phyloP scores from a whole-genome alignment of 2,113 vertebrate genomes.

The Cyphomyrus plagiostoma region DNA sequence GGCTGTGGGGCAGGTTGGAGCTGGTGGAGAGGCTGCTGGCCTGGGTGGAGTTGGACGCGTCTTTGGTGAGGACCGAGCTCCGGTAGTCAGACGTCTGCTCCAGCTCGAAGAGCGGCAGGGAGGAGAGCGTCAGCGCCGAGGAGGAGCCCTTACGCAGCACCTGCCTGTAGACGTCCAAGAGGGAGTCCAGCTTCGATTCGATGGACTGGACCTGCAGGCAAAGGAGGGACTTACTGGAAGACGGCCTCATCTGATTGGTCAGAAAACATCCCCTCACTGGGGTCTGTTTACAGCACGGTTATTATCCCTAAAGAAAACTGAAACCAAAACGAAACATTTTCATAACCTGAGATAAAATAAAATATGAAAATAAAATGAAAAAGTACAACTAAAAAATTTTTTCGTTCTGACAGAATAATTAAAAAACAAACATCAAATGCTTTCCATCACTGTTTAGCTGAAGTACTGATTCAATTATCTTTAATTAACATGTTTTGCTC shows the following conservation, averaged over 20 bases:
- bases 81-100: conserved; percentile 90
- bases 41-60: conserved; percentile 73
- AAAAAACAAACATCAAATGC: background rate
- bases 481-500: background rate
- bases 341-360: background rate
- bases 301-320: background rate
- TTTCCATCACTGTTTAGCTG: background rate
- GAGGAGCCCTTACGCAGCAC: conserved; percentile 83
- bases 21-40: conserved; percentile 73
- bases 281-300: background rate
- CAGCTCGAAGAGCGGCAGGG: conserved; percentile 83
- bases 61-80: conserved; percentile 76
- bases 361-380: background rate
- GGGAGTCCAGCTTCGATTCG: conserved; percentile 88
- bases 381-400: too few relatives aligned
- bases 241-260: background rate
- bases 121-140: conserved; percentile 77
- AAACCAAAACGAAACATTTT: background rate
- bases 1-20: conserved; percentile 76
- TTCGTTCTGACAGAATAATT: too few relatives aligned
- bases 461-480: background rate
- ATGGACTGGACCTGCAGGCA: conserved; percentile 85
- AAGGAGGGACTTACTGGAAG: background rate
- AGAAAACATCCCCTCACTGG: background rate
- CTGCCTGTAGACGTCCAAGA: conserved; percentile 90